Conservation (phyloP, 1,140 invertebrate genomes). For the Anagrus nilaparvatae region DNA sequence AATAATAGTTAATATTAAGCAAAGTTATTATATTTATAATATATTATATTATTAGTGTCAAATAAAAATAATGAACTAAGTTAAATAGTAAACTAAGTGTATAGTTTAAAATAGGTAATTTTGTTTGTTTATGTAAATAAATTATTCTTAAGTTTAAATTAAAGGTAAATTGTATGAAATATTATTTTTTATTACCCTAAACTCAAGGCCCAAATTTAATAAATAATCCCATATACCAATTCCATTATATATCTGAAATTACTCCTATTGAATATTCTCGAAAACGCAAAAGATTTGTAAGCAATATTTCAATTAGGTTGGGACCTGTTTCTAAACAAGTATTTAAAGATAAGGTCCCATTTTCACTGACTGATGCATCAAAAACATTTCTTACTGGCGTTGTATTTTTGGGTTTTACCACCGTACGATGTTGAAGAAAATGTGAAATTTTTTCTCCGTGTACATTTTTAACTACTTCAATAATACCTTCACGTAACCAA, state of each 20-base stretch:
- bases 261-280: constrained; percentile 27
- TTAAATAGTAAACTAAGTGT: too few species aligned
- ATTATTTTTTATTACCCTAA: too few species aligned
- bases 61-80: too few species aligned
- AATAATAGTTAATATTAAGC: too few species aligned
- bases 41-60: too few species aligned
- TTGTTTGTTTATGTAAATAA: too few species aligned
- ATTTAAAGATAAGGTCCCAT: constrained; percentile 20
- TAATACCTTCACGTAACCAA: constrained; percentile 6
- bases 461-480: constrained; percentile 16
- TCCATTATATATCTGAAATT: constrained; percentile 32
- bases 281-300: constrained; percentile 28
- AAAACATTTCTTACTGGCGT: constrained; percentile 24
- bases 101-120: too few species aligned
- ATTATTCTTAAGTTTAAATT: too few species aligned
- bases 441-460: constrained; percentile 7
- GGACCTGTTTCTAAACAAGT: constrained; percentile 15
- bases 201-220: too few species aligned
- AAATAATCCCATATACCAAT: too few species aligned
- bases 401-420: constrained; percentile 21
- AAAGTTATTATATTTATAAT: too few species aligned
- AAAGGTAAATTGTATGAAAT: too few species aligned
- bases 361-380: constrained; percentile 24
- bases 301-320: constrained; percentile 33
- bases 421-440: constrained; percentile 28